These are phyloP conservation scores for Teleogryllus occipitalis DNA, from an alignment of 1,140 invertebrate species.

Conservation along the genomic window DNA sequence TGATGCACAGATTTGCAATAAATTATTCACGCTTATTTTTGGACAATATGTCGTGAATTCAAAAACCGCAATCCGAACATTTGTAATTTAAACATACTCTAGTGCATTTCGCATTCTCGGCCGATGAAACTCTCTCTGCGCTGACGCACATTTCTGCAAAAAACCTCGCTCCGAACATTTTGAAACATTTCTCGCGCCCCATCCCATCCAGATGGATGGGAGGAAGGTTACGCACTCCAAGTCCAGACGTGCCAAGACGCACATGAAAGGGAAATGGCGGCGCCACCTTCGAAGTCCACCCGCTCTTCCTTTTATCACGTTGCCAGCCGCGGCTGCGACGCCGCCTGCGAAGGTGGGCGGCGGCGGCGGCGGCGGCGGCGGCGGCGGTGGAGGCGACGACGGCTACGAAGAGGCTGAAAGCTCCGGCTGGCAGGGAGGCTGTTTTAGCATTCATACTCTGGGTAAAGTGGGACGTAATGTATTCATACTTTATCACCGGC, in stretches of 20 bases:
- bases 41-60: too few relatives aligned
- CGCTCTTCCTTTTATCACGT: background rate
- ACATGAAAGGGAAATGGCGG: background rate
- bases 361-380: too few relatives aligned
- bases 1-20: too few relatives aligned
- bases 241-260: background rate
- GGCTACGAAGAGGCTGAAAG: background rate
- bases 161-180: too few relatives aligned
- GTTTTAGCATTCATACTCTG: conserved; percentile 4
- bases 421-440: background rate
- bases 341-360: background rate
- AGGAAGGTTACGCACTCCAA: background rate
- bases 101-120: too few relatives aligned
- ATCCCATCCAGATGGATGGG: too few relatives aligned
- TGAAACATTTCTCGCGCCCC: too few relatives aligned
- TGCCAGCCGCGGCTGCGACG: background rate
- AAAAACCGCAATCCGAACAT: too few relatives aligned
- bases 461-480: background rate
- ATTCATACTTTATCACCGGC: conserved; percentile 4
- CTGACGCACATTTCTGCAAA: too few relatives aligned
- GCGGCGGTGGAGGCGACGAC: background rate
- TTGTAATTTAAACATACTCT: too few relatives aligned
- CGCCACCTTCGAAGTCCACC: background rate
- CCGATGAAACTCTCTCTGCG: too few relatives aligned
- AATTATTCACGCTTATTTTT: too few relatives aligned